A percentile compares a stretch with the other conserved stretches of the same genome.
These are phyloP conservation scores for Chelonus formosanus DNA, from an alignment of 2,888 invertebrate genomes.

Conservation along the genomic window DNA sequence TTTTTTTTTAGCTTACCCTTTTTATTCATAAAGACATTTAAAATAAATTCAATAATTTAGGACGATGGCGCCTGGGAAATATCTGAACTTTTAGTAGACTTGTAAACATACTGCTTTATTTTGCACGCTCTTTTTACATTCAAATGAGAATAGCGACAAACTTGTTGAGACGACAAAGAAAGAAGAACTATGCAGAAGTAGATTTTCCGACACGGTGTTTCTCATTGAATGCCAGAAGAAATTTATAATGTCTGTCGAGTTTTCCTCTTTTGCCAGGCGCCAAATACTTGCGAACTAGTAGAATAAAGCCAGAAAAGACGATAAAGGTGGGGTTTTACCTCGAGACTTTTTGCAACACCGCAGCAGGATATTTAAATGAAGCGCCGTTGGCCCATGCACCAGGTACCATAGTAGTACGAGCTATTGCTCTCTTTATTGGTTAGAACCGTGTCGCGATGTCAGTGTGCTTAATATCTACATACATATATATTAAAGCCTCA, in stretches of 20 bases:
- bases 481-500: neutral
- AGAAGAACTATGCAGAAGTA: slow-evolving; percentile 1
- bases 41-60: too few relatives aligned
- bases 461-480: neutral
- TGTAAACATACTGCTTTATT: slow-evolving; percentile 11
- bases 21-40: too few relatives aligned
- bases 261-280: slow-evolving; percentile 8
- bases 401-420: slow-evolving; percentile 11
- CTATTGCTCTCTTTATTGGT: slow-evolving; percentile 34
- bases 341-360: slow-evolving; percentile 29
- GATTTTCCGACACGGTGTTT: slow-evolving; percentile 24
- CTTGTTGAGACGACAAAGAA: neutral
- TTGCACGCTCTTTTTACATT: slow-evolving; percentile 14
- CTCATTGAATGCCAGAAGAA: slow-evolving; percentile 22
- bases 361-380: slow-evolving; percentile 38
- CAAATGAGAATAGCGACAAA: slow-evolving; percentile 18
- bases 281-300: slow-evolving; percentile 14
- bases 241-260: slow-evolving; percentile 23
- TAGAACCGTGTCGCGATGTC: slow-evolving; percentile 3
- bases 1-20: too few relatives aligned
- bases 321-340: slow-evolving; percentile 19
- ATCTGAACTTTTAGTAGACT: neutral
- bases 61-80: neutral
- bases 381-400: slow-evolving; percentile 16
- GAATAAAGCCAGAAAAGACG: slow-evolving; percentile 24